Evolutionary conservation across 2,113 vertebrate genomes (phyloP).

Genomic region (Heteronetta atricapilla): DNA sequence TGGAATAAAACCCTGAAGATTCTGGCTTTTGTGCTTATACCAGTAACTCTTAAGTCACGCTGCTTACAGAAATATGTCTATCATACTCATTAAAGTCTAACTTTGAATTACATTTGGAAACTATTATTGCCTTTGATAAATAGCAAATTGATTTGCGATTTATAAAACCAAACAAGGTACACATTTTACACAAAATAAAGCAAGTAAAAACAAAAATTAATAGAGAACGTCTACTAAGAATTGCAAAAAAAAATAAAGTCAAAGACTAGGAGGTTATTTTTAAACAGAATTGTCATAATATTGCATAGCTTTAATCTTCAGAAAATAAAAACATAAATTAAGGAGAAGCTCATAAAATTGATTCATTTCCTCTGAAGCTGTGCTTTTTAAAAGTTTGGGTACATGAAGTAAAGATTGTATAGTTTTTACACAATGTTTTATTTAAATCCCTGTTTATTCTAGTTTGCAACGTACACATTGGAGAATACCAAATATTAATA

Average conservation of each 20-base stretch:
- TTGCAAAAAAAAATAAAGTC: constrained; percentile 3
- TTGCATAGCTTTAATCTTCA: neutral
- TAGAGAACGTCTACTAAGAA: neutral
- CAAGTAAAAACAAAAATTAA: neutral
- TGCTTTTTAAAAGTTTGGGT: neutral
- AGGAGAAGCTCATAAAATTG: constrained; percentile 13
- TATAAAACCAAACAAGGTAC: neutral
- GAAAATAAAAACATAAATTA: neutral
- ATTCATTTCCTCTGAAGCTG: constrained; percentile 22
- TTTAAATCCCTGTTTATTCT: neutral
- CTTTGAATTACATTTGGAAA: neutral
- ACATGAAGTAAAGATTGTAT: constrained; percentile 16
- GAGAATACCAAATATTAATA: constrained; percentile 18
- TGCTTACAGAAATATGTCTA: neutral
- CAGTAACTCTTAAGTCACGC: neutral
- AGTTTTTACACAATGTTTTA: constrained; percentile 5
- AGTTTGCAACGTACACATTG: constrained; percentile 6
- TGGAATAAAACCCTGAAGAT: neutral
- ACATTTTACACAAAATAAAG: neutral
- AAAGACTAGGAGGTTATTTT: neutral
- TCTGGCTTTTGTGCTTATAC: neutral
- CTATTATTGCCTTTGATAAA: neutral
- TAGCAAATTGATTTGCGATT: neutral
- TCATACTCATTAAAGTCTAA: neutral
- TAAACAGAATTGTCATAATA: constrained; percentile 11